Evolutionary conservation across 2,888 invertebrate species (phyloP), one percentile per base, ranked within the genome.

Genomic region (Euspilapteryx auroguttella): DNA sequence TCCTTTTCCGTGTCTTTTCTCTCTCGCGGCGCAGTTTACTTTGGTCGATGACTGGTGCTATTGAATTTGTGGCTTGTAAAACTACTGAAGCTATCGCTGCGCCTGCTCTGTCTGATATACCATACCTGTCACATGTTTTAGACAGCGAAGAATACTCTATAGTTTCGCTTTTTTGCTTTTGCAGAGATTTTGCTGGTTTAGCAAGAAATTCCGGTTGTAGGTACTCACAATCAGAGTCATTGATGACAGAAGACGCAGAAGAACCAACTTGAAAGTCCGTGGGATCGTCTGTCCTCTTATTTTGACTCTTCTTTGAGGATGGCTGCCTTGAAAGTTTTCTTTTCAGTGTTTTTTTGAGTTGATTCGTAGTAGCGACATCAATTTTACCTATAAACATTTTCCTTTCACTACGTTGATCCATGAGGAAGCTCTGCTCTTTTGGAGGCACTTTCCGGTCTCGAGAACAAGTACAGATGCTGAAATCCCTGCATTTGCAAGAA

Each of bases 81-180:
- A n/a, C n/a, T n/a, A n/a, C n/a, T 12, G 24, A 12, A 24, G 13
- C 11, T 10, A 24, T 24, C 12, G 13, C 13, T 13, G 24, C 24
- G 13, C 13, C 24, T 6, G 13, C 24, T 24, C 24, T 24, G 10
- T 24, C 24, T 7, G 24, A 24, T 6, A 24, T 6, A 23, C 10
- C 3, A 11, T 12, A 23, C 8, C 23, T 11, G 23, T 3, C 23
- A 12, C 10, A 1, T 8, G 12, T 11, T 12, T 8, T 11, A 12
- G 12, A 23, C 23, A 35, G 15, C 11, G 24, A 31, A 31, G 32
- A 29, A 21, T 29, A 29, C 27, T 26, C 11, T n/a, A 28, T 25
- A 8, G 2, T n/a, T n/a, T n/a, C n/a, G n/a, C n/a, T n/a, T n/a
- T 20, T 29, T 13, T 2, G 3, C 13, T 20, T 29, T 13, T 29